Base-by-base conservation (phyloP, 92 coral and sea anemone species). In the Porites cylindrica region DNA sequence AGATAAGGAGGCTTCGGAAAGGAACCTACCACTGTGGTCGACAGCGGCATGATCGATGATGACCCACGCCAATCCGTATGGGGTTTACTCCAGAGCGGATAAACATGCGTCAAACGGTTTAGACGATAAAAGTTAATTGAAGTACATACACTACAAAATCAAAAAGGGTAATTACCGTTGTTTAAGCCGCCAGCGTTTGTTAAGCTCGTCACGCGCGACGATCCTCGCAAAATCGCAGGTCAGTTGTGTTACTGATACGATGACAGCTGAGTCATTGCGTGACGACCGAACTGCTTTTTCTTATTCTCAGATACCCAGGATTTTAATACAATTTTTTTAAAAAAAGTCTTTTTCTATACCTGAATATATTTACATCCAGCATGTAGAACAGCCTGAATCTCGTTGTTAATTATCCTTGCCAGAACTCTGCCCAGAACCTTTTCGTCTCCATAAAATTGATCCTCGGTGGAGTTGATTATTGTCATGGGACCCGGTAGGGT, bases 401-500 rank as follows among this genome's bases (percentile, higher is more conserved):
- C 96, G 10, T 69, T 73, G 81, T 94, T 96, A 50, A 94, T 81
- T 68, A 89, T 92, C 66, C 83, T 65, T 11, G 91, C 93, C 63
- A 96, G 90, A 74, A 65, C 72, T 32, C 73, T 82, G 53, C 93
- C 86, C 18, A 96, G 69, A 51, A 81, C 85, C 12, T 60, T 75
- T 59, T 91, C 93, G 80, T 94, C 94, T 47, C 86, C 64, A 84
- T 96, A 96, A 65, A 74, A 92, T 6, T 71, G 77, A 82, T 96
- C 93, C 23, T 76, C 92, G 12, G 90, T 84, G 6, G 98, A 90
- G 81, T 91, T 91, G 2, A 92, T 91, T 51, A 96, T 96, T 24
- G 98, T 96, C 91, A 94, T 78, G 0, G 98, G 98, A 9, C 98
- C 98, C 10, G 98, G 98, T 5, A 96, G 64, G 13, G 98, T 96